phyloP scores from a whole-genome alignment of 1,140 invertebrate species.

The Zaprionus kolodkinae region DNA sequence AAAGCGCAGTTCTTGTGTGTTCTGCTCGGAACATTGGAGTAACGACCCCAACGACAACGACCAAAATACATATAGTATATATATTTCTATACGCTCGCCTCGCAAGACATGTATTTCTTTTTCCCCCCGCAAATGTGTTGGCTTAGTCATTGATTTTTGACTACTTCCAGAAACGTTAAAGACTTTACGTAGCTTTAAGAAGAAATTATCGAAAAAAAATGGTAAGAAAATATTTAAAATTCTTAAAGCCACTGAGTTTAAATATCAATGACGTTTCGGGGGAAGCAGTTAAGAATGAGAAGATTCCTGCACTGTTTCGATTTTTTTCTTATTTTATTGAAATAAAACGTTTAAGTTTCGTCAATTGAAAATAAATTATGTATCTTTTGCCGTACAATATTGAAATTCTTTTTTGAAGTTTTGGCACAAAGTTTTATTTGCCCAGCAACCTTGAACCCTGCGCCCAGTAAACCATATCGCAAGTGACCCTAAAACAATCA shows the following conservation, averaged over 20 bases:
- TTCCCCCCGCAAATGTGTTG: neutral
- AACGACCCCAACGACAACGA: constrained; percentile 48
- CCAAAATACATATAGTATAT: constrained; percentile 38
- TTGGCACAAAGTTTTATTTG: constrained; percentile 27
- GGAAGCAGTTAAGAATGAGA: too few species aligned
- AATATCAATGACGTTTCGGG: too few species aligned
- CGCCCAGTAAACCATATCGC: too few species aligned
- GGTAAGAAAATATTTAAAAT: neutral
- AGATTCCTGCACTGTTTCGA: too few species aligned
- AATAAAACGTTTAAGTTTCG: neutral
- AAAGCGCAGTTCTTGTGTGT: constrained; percentile 61
- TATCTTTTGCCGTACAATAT: constrained; percentile 22
- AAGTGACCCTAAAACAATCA: neutral
- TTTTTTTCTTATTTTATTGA: neutral
- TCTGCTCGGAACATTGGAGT: constrained; percentile 36
- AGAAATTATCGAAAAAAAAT: neutral
- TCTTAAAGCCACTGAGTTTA: neutral
- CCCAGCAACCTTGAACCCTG: constrained; percentile 21
- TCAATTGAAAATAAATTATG: constrained; percentile 3
- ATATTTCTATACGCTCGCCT: constrained; percentile 47
- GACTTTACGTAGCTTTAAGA: neutral
- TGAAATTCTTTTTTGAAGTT: constrained; percentile 52
- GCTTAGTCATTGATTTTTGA: constrained; percentile 27
- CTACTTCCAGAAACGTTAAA: neutral
- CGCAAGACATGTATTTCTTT: neutral